Percentiles rank a stretch among this genome's conserved stretches.
Conservation (phyloP, 2,113 vertebrate species). For the Anguilla rostrata region DNA sequence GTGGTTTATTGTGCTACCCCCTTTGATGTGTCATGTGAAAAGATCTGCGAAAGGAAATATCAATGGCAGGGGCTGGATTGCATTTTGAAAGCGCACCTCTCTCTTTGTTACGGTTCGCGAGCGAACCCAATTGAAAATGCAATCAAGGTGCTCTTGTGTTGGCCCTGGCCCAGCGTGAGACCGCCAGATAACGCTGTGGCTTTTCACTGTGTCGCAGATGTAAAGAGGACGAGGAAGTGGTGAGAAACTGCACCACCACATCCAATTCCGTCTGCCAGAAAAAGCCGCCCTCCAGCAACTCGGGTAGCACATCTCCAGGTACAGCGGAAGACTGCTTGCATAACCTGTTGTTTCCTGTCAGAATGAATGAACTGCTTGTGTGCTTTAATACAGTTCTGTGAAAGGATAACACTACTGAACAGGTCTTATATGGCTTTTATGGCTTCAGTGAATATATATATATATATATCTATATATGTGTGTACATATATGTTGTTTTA, state of each 20-base stretch:
- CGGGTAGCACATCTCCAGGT: conserved; percentile 36
- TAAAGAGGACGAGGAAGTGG: conserved; percentile 48
- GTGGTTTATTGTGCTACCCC: not conserved
- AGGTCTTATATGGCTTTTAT: too few relatives aligned
- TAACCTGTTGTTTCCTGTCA: not conserved
- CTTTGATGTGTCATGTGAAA: not conserved
- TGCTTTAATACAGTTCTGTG: too few relatives aligned
- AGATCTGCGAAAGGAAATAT: not conserved
- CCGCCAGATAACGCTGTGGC: not conserved
- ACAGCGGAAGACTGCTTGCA: not conserved
- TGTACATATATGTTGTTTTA: too few relatives aligned
- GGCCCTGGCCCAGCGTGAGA: not conserved
- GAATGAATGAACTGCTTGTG: not conserved
- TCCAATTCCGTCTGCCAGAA: conserved; percentile 57
- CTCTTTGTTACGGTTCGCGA: not conserved
- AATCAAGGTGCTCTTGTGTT: not conserved
- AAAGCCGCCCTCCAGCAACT: not conserved
- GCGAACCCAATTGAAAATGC: not conserved
- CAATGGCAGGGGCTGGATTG: not conserved
- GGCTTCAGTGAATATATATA: too few relatives aligned
- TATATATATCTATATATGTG: too few relatives aligned
- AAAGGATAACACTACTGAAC: not conserved
- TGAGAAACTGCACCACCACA: conserved; percentile 59
- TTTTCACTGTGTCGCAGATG: conserved; percentile 53
- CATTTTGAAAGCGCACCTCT: not conserved